Base-by-base conservation (phyloP, 2,888 invertebrate genomes). In the Sialis fuliginosa region DNA sequence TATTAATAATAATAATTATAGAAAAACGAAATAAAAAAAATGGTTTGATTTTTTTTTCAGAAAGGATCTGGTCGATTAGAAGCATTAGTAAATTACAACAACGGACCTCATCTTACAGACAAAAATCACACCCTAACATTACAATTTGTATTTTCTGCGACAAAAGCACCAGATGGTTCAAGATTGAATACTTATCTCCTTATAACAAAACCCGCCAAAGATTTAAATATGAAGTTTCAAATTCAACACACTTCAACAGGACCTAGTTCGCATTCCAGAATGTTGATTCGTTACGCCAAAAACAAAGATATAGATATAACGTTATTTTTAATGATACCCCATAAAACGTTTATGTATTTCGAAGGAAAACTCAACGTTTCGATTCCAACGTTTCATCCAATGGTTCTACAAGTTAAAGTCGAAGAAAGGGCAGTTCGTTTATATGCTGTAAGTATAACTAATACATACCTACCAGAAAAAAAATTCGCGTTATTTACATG, bases 301-400 rank as follows among this genome's bases (percentile, higher is more conserved):
- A 69, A 71, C 52, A 72, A 79, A 57, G 75, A 79, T 58, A 72
- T 77, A 10, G 68, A 68, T 2, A 61, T 73, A 1, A 61, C 69
- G 1, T 62, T 77, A 44, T 74, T 70, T 58, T 61, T 81, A 59
- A 71, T 69, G 13, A 71, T 77, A 54, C 86, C 87, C 0, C 71
- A 78, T 0, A 77, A 79, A 1, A 70, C 72, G 0, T 68, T 81
- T 42, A 70, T 83, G 53, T 75, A 74, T 13, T 61, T 84, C 42
- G 83, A 86, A 59, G 75, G 76, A 0, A 76, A 77, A 51, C 64
- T 82, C 9, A 86, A 85, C 59, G 66, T 86, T 45, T 81, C 83
- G 0, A 68, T 87, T 41, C 86, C 87, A 0, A 77, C 79, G 0
- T 72, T 83, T 51, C 76, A 77, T 47, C 82, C 87, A 0, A 77